These are phyloP conservation scores for Dascillus cervinus DNA, from an alignment of 2,888 invertebrate species.

Conservation along the genomic window DNA sequence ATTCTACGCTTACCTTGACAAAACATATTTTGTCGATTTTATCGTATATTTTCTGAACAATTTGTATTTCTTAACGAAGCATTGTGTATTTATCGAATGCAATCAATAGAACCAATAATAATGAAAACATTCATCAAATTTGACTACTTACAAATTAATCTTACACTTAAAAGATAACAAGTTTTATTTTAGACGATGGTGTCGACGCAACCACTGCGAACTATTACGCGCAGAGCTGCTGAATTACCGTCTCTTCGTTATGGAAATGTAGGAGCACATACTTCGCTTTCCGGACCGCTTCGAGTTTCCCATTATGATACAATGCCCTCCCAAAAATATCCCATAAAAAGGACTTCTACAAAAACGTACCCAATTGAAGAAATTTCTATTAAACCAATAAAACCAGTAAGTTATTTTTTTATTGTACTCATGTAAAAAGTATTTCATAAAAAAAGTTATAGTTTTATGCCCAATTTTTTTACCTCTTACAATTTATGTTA, in stretches of 20 bases:
- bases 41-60: no score
- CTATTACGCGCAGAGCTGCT: conserved; percentile 21
- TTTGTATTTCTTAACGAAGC: no score
- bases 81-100: no score
- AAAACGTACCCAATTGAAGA: conserved; percentile 10
- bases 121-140: no score
- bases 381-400: conserved; percentile 14
- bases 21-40: no score
- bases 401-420: conserved; percentile 26
- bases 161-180: conserved; percentile 3
- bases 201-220: conserved; percentile 10
- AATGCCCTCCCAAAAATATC: conserved; percentile 21
- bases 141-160: no score
- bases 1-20: no score
- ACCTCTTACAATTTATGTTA: no score
- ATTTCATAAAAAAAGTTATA: no score
- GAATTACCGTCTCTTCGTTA: conserved; percentile 36
- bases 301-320: conserved; percentile 20
- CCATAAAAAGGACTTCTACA: conserved; percentile 12
- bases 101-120: no score
- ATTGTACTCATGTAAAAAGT: no score
- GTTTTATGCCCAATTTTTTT: no score
- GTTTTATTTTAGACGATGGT: conserved; percentile 8
- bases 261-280: conserved; percentile 29
- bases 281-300: conserved; percentile 26